Evolutionary conservation across 2,113 vertebrate species (phyloP).

Genomic region (Puma concolor): DNA sequence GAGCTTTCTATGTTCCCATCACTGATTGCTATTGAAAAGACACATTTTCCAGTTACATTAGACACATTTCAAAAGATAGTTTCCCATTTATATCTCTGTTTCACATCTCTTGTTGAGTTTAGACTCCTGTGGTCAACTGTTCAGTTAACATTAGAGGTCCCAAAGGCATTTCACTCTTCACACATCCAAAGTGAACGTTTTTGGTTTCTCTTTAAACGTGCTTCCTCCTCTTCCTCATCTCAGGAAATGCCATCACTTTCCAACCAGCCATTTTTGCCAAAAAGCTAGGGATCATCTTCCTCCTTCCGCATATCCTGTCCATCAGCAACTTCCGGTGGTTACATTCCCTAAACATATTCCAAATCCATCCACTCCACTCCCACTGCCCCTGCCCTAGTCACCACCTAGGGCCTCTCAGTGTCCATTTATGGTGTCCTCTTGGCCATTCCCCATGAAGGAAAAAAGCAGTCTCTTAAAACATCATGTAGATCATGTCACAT

Average conservation of each 20-base stretch:
- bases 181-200: neutral
- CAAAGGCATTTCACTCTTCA: neutral
- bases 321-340: neutral
- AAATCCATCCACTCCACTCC: neutral
- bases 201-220: neutral
- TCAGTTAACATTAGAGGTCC: neutral
- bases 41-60: neutral
- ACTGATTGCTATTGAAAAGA: neutral
- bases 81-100: neutral
- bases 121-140: neutral
- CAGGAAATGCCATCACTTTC: neutral
- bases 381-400: neutral
- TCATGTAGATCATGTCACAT: neutral
- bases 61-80: neutral
- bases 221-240: neutral
- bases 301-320: neutral
- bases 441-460: neutral
- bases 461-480: neutral
- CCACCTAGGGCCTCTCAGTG: neutral
- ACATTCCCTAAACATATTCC: neutral
- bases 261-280: neutral
- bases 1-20: neutral
- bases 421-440: neutral
- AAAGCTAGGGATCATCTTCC: neutral
- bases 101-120: neutral